phyloP scores from a whole-genome alignment of 2,797 vertebrate species.

The Hyperoplus immaculatus region DNA sequence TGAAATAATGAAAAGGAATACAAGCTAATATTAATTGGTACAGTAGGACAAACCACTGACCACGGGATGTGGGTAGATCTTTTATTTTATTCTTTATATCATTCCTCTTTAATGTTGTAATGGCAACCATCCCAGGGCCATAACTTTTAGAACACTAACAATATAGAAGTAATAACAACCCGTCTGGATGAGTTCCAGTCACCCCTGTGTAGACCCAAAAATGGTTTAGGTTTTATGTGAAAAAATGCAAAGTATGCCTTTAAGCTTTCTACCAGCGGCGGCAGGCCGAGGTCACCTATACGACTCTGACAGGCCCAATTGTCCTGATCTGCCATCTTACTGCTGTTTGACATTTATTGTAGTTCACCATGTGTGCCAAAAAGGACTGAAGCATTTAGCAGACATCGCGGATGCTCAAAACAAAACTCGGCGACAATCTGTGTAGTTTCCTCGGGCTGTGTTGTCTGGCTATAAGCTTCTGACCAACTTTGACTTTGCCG shows the following conservation, averaged over 20 bases:
- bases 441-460: constrained; percentile 26
- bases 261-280: constrained; percentile 57
- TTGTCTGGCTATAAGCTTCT: constrained; percentile 24
- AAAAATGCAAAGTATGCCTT: constrained; percentile 62
- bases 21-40: constrained; percentile 31
- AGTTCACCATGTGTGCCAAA: constrained; percentile 55
- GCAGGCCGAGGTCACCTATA: constrained; percentile 53
- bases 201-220: constrained; percentile 40
- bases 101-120: constrained; percentile 47
- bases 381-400: constrained; percentile 55
- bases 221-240: constrained; percentile 40
- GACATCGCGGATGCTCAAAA: constrained; percentile 53
- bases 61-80: constrained; percentile 17
- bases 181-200: constrained; percentile 44
- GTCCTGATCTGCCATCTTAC: constrained; percentile 45
- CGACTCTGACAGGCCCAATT: constrained; percentile 38
- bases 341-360: constrained; percentile 69
- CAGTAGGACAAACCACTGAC: constrained; percentile 6
- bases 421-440: constrained; percentile 42
- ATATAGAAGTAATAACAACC: constrained; percentile 36
- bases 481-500: constrained; percentile 46
- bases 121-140: constrained; percentile 35
- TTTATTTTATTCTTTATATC: constrained; percentile 35
- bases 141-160: constrained; percentile 63
- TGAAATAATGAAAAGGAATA: constrained; percentile 14